A percentile compares a stretch with the other conserved stretches of the same genome.
phyloP scores from a whole-genome alignment of 2,113 vertebrate genomes.

The Syngnathus scovelli region DNA sequence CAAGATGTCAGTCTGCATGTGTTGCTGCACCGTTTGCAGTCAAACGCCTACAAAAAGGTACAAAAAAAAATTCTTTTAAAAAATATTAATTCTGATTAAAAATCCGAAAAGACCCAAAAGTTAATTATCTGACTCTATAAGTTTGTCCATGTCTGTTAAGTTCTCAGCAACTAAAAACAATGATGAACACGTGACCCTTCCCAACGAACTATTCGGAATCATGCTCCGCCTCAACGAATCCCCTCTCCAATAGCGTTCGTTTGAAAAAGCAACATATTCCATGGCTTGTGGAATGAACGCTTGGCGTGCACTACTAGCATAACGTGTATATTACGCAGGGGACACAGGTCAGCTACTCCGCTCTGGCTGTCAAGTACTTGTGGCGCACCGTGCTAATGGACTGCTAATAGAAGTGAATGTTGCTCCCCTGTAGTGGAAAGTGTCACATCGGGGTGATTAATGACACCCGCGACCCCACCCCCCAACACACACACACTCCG shows the following conservation, averaged over 20 bases:
- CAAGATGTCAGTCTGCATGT: too few relatives aligned
- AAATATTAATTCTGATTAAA: too few relatives aligned
- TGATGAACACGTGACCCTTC: too few relatives aligned
- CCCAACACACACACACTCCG: slow-evolving; percentile 21
- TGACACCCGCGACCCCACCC: slow-evolving; percentile 48
- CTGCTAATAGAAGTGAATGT: slow-evolving; percentile 71
- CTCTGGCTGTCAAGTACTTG: slow-evolving; percentile 64
- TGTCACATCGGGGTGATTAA: slow-evolving; percentile 72
- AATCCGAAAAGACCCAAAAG: too few relatives aligned
- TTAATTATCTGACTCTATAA: too few relatives aligned
- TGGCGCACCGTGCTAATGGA: slow-evolving; percentile 75
- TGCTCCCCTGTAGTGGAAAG: slow-evolving; percentile 63
- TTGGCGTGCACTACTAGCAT: slow-evolving; percentile 3
- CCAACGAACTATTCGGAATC: not conserved
- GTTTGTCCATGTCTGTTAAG: too few relatives aligned
- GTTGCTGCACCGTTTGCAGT: too few relatives aligned
- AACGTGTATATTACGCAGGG: slow-evolving; percentile 40
- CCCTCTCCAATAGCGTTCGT: too few relatives aligned
- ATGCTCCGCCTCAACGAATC: not conserved
- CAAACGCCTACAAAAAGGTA: too few relatives aligned
- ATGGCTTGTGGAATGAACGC: not conserved
- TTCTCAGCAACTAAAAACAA: too few relatives aligned
- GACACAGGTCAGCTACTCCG: slow-evolving; percentile 57
- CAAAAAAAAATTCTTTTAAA: too few relatives aligned
- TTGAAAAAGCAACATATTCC: not conserved